Base-by-base conservation (phyloP, 2,113 vertebrate genomes). In the Hystrix cristata region DNA sequence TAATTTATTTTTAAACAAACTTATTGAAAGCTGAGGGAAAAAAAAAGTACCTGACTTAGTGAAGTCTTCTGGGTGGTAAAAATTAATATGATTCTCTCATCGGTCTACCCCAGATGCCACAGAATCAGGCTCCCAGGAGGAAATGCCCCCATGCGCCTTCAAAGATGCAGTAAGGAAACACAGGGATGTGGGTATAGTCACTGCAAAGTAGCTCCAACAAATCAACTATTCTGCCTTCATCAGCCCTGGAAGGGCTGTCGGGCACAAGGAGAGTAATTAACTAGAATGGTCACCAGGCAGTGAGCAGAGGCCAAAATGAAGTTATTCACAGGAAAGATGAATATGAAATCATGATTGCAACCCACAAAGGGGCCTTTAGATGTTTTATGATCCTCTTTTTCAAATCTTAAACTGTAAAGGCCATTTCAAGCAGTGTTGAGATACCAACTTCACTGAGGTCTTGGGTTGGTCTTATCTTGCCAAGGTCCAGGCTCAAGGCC, bases 1-100 rank as follows among this genome's bases (percentile, higher is more conserved):
- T 60, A 67, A 78, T 86, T 81, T 91, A 29, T 87, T 90, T 92
- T 31, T 83, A 93, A 51, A 74, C 6, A 87, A 76, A 83, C 0
- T 88, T 86, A 86, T 46, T 90, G 34, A 38, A 91, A 82, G 18
- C 3, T 46, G 87, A 86, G 72, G 60, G 15, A 7, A 38, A 10
- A 76, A 85, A 81, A 93, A 80, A 53, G 16, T 11, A 31, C 7
- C 60, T 87, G 71, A 53, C 21, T 90, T 55, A 84, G 4, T 79
- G 79, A 91, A 94, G 67, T 38, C 69, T 90, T 62, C 2, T 46
- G 38, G 43, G 13, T 53, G 51, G 25, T 62, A 78, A 90, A 87
- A 38, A 62, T 86, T 51, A 71, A 64, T 38, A 10, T 82, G 4
- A 1, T 27, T 74, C 38, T 62, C 38, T 79, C 69, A 69, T 55